phyloP scores from a whole-genome alignment of 2,113 vertebrate genomes.

The Bettongia penicillata region DNA sequence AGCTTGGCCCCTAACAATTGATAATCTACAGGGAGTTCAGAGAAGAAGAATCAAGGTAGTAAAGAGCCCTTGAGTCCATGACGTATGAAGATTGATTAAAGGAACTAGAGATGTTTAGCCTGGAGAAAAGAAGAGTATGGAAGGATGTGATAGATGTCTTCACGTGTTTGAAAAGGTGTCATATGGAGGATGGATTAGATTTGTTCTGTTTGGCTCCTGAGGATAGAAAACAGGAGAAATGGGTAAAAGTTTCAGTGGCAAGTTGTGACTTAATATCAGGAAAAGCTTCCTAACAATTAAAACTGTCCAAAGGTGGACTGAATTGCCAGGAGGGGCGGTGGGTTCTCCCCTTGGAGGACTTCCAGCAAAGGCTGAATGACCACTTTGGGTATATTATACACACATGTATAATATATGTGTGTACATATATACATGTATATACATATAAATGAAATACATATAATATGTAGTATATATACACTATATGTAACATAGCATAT shows the following conservation, averaged over 20 bases:
- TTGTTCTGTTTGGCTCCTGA: background rate
- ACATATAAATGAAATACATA: too few species aligned
- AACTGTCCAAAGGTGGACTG: background rate
- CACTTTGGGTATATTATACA: background rate
- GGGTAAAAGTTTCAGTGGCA: background rate
- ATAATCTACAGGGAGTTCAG: background rate
- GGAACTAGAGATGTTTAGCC: background rate
- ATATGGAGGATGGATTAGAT: background rate
- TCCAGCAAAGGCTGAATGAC: background rate
- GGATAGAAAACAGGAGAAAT: background rate
- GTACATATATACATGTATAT: too few species aligned
- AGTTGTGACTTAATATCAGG: background rate
- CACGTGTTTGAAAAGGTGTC: background rate
- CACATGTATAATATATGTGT: too few species aligned
- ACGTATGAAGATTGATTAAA: background rate
- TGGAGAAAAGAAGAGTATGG: background rate
- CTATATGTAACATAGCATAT: too few species aligned
- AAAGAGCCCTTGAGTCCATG: background rate
- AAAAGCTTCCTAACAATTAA: background rate
- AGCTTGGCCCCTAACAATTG: too few species aligned
- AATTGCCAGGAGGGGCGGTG: background rate
- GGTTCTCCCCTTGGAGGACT: background rate
- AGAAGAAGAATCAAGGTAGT: background rate
- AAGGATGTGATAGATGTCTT: background rate
- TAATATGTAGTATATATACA: too few species aligned